Conservation (phyloP, 2,113 vertebrate species). For the Conger conger region DNA sequence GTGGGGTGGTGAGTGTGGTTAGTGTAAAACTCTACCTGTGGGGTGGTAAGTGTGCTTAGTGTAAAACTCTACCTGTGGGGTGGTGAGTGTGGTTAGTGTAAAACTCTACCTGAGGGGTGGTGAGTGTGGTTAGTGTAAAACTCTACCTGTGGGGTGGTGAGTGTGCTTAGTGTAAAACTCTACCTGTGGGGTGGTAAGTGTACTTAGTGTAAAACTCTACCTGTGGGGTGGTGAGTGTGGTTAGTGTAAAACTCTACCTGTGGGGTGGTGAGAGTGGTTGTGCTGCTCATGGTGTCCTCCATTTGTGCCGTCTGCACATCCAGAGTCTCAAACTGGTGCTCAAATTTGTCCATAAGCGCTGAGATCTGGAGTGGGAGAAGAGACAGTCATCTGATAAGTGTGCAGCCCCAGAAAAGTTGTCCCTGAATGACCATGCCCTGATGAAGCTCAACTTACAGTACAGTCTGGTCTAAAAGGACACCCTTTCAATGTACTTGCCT, state of each 20-base stretch:
- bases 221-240: neutral
- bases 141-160: no score
- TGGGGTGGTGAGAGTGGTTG: constrained; percentile 92
- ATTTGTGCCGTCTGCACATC: constrained; percentile 93
- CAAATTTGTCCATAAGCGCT: constrained; percentile 89
- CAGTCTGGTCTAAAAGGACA: neutral
- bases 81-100: no score
- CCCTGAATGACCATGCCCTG: neutral
- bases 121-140: no score
- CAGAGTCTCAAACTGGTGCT: constrained; percentile 93
- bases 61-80: no score
- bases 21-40: no score
- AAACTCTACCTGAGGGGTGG: no score
- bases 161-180: no score
- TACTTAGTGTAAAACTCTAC: no score
- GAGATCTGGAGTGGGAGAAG: constrained; percentile 75
- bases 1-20: no score
- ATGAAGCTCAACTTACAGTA: neutral
- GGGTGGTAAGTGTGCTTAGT: no score
- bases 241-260: constrained; percentile 60
- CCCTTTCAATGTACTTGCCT: neutral
- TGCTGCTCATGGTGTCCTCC: constrained; percentile 97
- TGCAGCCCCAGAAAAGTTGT: neutral
- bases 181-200: no score
- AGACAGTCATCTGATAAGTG: neutral